These are phyloP conservation scores for Germaria angustata DNA, from an alignment of 2,888 invertebrate genomes.

Conservation along the genomic window DNA sequence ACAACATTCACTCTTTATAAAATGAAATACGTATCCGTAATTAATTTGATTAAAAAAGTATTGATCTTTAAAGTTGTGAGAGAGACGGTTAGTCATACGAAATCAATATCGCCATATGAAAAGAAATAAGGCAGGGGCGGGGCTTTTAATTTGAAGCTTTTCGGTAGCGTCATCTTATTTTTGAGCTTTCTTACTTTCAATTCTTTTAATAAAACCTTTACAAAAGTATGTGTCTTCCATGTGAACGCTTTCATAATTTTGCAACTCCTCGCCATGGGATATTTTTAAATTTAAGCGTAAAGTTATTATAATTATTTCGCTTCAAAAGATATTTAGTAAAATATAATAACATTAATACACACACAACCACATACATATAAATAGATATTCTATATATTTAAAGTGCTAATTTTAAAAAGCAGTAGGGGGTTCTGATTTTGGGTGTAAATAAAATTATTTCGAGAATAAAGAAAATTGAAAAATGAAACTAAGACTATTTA, in stretches of 20 bases:
- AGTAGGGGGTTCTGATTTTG: not conserved
- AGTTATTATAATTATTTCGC: not conserved
- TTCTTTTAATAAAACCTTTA: not conserved
- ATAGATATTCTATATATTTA: not conserved
- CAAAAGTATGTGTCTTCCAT: not conserved
- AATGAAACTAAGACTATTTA: not conserved
- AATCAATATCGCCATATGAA: not conserved
- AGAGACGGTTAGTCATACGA: not conserved
- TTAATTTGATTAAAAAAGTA: too few species aligned
- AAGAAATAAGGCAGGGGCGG: not conserved
- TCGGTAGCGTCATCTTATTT: not conserved
- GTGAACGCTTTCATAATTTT: not conserved
- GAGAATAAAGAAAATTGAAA: not conserved
- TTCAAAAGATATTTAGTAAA: not conserved
- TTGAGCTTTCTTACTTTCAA: not conserved
- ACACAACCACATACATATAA: not conserved
- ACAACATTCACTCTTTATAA: too few species aligned
- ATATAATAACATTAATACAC: not conserved
- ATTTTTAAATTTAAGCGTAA: not conserved
- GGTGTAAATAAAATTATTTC: slow-evolving; percentile 17
- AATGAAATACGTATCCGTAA: too few species aligned
- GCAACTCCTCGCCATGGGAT: slow-evolving; percentile 19
- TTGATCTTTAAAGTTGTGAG: not conserved
- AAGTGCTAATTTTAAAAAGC: slow-evolving; percentile 2
- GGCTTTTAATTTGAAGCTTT: not conserved